Evolutionary conservation across 30 jellyfish, hydroid and myxozoan species (phyloP).

Genomic region (Nemopilema nomurai): DNA sequence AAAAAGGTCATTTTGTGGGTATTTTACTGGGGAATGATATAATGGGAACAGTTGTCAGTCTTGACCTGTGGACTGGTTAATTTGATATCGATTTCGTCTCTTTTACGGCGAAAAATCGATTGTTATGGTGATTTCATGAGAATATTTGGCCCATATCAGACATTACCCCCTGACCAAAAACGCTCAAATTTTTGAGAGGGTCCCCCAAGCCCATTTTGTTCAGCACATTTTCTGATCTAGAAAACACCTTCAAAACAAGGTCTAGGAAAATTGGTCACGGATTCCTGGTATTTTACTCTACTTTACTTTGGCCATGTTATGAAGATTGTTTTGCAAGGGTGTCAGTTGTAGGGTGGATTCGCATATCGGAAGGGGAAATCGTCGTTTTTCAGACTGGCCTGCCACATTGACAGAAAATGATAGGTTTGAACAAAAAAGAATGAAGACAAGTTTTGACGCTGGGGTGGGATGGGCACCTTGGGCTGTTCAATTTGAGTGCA

Average conservation of each 20-base stretch:
- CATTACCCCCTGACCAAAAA: not conserved
- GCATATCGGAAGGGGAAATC: too few relatives aligned
- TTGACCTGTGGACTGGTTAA: conserved; percentile 19
- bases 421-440: too few relatives aligned
- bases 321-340: too few relatives aligned
- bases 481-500: too few relatives aligned
- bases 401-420: too few relatives aligned
- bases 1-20: not conserved
- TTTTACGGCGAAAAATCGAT: conserved; percentile 9
- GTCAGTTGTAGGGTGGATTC: too few relatives aligned
- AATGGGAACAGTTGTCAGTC: conserved; percentile 8
- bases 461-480: too few relatives aligned
- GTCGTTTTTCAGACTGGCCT: too few relatives aligned
- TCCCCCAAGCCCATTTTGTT: conserved; percentile 27
- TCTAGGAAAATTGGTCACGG: conserved; percentile 39
- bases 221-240: conserved; percentile 34
- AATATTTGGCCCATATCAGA: conserved; percentile 1
- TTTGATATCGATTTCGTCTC: conserved; percentile 7
- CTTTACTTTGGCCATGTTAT: too few relatives aligned
- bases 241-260: conserved; percentile 28
- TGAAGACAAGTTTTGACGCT: too few relatives aligned
- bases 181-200: conserved; percentile 38
- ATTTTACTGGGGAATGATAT: not conserved
- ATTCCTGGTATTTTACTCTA: conserved; percentile 25
- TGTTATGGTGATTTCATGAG: conserved; percentile 7